Evolutionary conservation across 2,797 vertebrate genomes (phyloP), one percentile per base, ranked within the genome.

Genomic region (Alexandromys oeconomus): DNA sequence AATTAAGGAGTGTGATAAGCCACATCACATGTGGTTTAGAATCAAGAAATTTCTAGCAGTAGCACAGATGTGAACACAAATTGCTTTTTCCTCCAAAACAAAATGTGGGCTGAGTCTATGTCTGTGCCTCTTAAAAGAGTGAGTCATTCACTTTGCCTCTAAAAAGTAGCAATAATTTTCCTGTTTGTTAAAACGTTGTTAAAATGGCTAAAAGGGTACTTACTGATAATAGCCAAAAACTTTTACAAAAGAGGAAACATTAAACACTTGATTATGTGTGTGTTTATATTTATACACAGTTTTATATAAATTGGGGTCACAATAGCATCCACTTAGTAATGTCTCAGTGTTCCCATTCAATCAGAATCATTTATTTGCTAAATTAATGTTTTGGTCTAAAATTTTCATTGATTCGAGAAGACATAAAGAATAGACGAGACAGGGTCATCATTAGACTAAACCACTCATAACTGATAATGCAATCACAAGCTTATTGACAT

Each of bases 341-440:
- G 81, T 40, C 27, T 86, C 46, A 54, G 43, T 87, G 4, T 2
- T 59, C 29, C 91, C 76, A 95, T 97, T 97, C 95, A 90, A 48
- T 94, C 78, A 96, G 57, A 40, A 77, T 87, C 95, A 69, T 59
- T 95, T 63, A 65, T 89, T 79, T 25, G 10, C 80, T 97, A 91
- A 94, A 95, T 93, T 40, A 67, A 95, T 95, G 2, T 57, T 91
- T 97, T 65, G 80, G 48, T 7, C 0, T 84, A n/a, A 19, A 25
- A 1, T 8, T 43, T 89, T 94, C 23, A 29, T 80, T 95, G 87
- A 59, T 34, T 85, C 4, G 59, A 93, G 59, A 19, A 91, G 4
- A 63, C 51, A 48, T 31, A 90, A 74, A 92, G 4, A 6, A 0
- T 0, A 51, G 93, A 29, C 15, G 4, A 10, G 6, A 81, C 11